Conservation (phyloP, 2,113 vertebrate species). For the Ochotona curzoniae region DNA sequence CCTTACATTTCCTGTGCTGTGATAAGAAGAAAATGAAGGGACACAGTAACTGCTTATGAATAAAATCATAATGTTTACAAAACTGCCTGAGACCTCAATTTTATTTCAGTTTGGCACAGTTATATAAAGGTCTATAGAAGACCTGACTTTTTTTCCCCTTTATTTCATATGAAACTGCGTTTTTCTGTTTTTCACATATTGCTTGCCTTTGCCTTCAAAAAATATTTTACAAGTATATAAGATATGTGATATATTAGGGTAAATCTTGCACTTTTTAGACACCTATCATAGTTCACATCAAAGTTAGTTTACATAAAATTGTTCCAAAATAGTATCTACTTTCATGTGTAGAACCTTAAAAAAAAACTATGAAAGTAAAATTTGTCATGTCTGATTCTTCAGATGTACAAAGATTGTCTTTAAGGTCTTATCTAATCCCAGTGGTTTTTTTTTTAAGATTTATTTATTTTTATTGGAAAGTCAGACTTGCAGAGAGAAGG, state of each 20-base stretch:
- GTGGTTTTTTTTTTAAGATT: background rate
- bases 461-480: too few species aligned
- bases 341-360: background rate
- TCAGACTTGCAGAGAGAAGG: too few species aligned
- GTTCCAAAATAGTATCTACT: background rate
- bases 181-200: background rate
- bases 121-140: background rate
- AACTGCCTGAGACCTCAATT: background rate
- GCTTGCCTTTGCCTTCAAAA: background rate
- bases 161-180: background rate
- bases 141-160: background rate
- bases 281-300: background rate
- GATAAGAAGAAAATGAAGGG: conserved; percentile 28
- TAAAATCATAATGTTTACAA: background rate
- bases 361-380: background rate
- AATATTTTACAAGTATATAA: background rate
- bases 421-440: background rate
- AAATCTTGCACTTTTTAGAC: background rate
- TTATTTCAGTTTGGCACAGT: background rate
- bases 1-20: background rate
- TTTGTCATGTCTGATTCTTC: background rate
- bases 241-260: background rate
- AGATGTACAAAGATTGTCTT: background rate
- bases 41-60: background rate
- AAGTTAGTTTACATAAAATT: background rate